Evolutionary conservation across 2,113 vertebrate species (phyloP), one percentile per base, ranked within the genome.

Genomic region (Labeo catla): DNA sequence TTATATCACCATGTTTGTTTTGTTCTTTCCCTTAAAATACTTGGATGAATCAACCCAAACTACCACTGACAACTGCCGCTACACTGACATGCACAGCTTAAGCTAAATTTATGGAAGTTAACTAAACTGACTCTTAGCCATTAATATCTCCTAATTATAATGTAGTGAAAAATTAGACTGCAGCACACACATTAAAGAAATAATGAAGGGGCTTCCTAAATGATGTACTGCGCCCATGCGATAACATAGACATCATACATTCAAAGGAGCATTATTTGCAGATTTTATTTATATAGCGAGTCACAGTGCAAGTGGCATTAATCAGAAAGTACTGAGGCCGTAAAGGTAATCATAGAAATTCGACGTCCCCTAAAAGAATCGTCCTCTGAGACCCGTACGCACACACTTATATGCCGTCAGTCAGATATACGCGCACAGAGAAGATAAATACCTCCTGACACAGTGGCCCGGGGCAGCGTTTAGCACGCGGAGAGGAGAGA

Each of bases 121-220:
- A 91, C 68, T 90, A 89, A 92, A 83, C 79, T 79, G 91, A 94
- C 94, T 91, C 90, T 92, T 90, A 85, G 83, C 86, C 91, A 92
- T 94, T 92, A 93, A 92, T 91, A 89, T 87, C 73, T 85, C 88
- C 90, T 93, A 94, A 93, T 94, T 94, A 93, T 88, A 85, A 86
- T 74, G 80, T 78, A 87, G 87, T 94, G 93, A 93, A 93, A 93
- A 94, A 95, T 94, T 81, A 88, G 90, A 88, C 79, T 21, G 73
- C 70, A 66, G 89, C 90, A 87, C 84, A 81, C 85, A 80, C 79
- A 90, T 91, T 91, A 91, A 93, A 92, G 82, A 90, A 87, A 91
- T 88, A 90, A 90, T 76, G 76, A 2, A 45, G 76, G 76, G 87
- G 80, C 68, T 93, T 91, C 88, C 86, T 86, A 82, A 21, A 87